Percentiles rank a stretch among this genome's conserved stretches.
Conservation (phyloP, 2,113 vertebrate genomes). For the Euleptes europaea region DNA sequence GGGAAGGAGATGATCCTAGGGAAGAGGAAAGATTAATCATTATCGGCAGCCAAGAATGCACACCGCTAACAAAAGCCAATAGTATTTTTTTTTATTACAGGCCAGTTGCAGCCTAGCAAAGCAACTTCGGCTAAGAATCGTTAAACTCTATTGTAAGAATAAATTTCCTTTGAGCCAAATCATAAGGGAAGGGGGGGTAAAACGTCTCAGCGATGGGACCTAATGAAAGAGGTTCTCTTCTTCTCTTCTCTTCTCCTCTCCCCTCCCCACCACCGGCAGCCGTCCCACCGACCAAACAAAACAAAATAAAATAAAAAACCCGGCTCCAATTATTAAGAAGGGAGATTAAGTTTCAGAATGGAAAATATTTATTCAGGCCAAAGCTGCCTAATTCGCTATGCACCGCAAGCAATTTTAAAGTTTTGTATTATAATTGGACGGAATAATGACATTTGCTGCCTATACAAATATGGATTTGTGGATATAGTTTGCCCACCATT, state of each 20-base stretch:
- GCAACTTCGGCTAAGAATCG: slow-evolving; percentile 52
- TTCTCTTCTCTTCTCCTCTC: neutral
- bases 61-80: slow-evolving; percentile 60
- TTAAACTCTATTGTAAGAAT: slow-evolving; percentile 59
- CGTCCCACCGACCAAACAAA: slow-evolving; percentile 11
- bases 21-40: slow-evolving; percentile 51
- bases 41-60: slow-evolving; percentile 39
- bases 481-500: slow-evolving; percentile 44
- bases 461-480: slow-evolving; percentile 55
- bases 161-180: slow-evolving; percentile 64
- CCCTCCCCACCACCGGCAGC: no score
- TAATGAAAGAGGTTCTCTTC: slow-evolving; percentile 48
- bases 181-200: slow-evolving; percentile 43
- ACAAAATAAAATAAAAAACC: slow-evolving; percentile 54
- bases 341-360: slow-evolving; percentile 64
- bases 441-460: slow-evolving; percentile 60
- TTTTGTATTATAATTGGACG: slow-evolving; percentile 63
- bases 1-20: slow-evolving; percentile 51
- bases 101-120: slow-evolving; percentile 47
- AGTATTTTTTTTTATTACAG: slow-evolving; percentile 45
- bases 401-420: slow-evolving; percentile 68
- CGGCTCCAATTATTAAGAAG: slow-evolving; percentile 65
- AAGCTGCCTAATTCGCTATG: slow-evolving; percentile 71
- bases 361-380: slow-evolving; percentile 74
- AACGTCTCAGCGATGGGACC: slow-evolving; percentile 57